Evolutionary conservation across 2,888 invertebrate genomes (phyloP).

Genomic region (Platerodrilus igneus): DNA sequence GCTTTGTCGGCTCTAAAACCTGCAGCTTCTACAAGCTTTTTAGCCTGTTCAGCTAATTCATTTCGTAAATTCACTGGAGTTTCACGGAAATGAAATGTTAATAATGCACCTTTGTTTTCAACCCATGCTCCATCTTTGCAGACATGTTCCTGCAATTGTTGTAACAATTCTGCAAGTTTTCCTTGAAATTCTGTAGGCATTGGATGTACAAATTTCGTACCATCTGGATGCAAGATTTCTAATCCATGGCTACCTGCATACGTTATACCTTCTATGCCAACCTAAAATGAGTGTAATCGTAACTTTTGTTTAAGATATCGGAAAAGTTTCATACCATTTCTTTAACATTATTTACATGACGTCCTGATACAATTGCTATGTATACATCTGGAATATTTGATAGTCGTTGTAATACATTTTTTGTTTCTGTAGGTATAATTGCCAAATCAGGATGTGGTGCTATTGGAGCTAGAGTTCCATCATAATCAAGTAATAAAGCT

Average conservation of each 20-base stretch:
- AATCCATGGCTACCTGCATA: slow-evolving; percentile 87
- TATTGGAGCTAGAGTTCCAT: slow-evolving; percentile 83
- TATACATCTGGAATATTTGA: slow-evolving; percentile 83
- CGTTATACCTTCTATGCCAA: slow-evolving; percentile 85
- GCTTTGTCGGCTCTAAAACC: slow-evolving; percentile 77
- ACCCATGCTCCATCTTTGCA: slow-evolving; percentile 89
- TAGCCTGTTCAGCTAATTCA: slow-evolving; percentile 67
- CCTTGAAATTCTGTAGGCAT: slow-evolving; percentile 82
- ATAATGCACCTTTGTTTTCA: slow-evolving; percentile 81
- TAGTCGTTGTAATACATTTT: slow-evolving; percentile 74
- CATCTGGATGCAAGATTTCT: slow-evolving; percentile 85
- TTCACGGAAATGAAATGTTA: slow-evolving; percentile 85
- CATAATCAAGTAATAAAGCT: slow-evolving; percentile 79
- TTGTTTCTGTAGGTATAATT: slow-evolving; percentile 78
- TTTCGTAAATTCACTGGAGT: slow-evolving; percentile 66
- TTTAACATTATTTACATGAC: slow-evolving; percentile 83
- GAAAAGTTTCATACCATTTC: slow-evolving; percentile 61
- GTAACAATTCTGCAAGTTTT: slow-evolving; percentile 71
- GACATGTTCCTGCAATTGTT: slow-evolving; percentile 76
- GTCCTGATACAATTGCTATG: slow-evolving; percentile 80
- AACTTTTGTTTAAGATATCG: background rate
- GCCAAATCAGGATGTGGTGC: slow-evolving; percentile 87
- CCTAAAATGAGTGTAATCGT: slow-evolving; percentile 44
- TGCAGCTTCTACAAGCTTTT: slow-evolving; percentile 65
- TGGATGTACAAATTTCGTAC: slow-evolving; percentile 85